These are phyloP conservation scores for Indicator maculatus DNA, from an alignment of 2,113 vertebrate genomes.

Conservation along the genomic window DNA sequence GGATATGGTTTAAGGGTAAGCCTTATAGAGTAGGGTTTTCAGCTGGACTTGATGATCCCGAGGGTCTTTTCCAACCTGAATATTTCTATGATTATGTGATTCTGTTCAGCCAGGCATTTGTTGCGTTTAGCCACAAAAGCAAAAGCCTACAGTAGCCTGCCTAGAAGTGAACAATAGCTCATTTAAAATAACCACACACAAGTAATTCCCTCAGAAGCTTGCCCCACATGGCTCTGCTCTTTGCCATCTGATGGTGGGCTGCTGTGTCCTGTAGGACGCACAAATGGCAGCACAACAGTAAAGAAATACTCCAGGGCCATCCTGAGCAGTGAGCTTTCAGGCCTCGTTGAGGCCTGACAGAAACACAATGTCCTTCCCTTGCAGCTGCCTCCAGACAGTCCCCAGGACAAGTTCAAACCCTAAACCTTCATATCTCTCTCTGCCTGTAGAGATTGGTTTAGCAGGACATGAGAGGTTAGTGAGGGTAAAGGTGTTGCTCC, in stretches of 20 bases:
- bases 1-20: too few relatives aligned
- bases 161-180: neutral
- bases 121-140: neutral
- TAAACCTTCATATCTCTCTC: neutral
- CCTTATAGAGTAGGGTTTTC: too few relatives aligned
- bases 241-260: fast-evolving
- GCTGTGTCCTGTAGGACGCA: fast-evolving
- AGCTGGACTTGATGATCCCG: too few relatives aligned
- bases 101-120: fast-evolving
- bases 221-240: fast-evolving
- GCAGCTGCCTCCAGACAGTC: neutral
- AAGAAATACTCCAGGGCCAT: neutral
- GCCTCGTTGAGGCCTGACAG: neutral
- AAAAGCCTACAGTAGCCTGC: neutral
- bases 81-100: too few relatives aligned
- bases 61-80: too few relatives aligned
- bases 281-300: fast-evolving
- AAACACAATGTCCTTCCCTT: neutral
- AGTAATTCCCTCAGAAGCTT: neutral
- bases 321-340: neutral
- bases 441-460: neutral
- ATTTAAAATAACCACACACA: neutral
- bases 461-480: neutral
- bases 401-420: neutral
- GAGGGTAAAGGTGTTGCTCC: neutral